Percentiles rank a stretch among this genome's conserved stretches.
Conservation (phyloP, 2,113 vertebrate species). For the Pelvicachromis taeniatus region DNA sequence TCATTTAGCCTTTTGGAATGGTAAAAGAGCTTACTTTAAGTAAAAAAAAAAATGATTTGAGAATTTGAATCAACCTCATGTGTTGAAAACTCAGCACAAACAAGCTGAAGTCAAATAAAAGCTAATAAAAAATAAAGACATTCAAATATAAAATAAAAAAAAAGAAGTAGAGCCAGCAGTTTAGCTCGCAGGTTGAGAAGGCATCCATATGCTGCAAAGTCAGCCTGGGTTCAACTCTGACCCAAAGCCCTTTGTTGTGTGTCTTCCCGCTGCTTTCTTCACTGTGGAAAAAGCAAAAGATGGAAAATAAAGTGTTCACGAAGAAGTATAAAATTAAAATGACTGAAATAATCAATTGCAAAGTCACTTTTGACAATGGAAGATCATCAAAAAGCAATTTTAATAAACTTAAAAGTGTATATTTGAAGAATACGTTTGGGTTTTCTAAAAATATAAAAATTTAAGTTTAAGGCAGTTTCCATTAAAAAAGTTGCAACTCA, state of each 20-base stretch:
- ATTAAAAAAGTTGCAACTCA: not conserved
- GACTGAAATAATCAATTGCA: not conserved
- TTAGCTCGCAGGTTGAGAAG: not conserved
- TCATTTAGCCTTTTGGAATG: not conserved
- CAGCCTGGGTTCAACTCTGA: not conserved
- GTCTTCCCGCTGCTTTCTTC: not conserved
- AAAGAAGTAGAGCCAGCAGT: not conserved
- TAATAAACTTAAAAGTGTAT: not conserved
- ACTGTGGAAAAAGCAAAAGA: not conserved
- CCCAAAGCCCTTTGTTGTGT: not conserved
- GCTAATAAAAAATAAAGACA: not conserved
- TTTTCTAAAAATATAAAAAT: not conserved
- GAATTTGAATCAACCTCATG: not conserved
- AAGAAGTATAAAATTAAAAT: not conserved
- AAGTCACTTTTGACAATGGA: not conserved
- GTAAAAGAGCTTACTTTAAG: not conserved
- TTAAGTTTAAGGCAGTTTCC: not conserved
- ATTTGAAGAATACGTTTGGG: not conserved
- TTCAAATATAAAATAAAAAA: not conserved
- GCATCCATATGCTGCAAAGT: accelerated
- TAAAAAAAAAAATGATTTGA: not conserved
- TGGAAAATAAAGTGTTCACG: too few species aligned
- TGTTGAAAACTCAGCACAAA: not conserved
- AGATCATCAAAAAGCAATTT: not conserved
- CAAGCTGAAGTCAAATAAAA: not conserved